These are phyloP conservation scores for Rhorus exstirpatorius DNA, from an alignment of 2,888 invertebrate genomes.

Conservation along the genomic window DNA sequence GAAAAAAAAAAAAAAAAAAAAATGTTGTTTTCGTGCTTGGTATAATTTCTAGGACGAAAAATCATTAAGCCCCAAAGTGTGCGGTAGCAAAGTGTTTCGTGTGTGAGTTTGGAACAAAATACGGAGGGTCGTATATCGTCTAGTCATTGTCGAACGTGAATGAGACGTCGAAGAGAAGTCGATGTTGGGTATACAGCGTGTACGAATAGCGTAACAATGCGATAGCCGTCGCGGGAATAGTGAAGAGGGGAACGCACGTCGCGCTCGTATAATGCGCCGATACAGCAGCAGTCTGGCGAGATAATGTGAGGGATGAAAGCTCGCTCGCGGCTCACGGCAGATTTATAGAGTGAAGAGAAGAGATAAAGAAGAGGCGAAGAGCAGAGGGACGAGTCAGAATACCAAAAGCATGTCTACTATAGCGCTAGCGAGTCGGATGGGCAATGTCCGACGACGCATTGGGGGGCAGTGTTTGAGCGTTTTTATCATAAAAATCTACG, in stretches of 20 bases:
- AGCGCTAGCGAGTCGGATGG: constrained; percentile 77
- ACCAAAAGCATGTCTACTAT: constrained; percentile 72
- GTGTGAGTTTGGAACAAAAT: constrained; percentile 8
- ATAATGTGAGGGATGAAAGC: constrained; percentile 35
- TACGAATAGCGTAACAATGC: constrained; percentile 57
- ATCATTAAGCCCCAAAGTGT: neutral
- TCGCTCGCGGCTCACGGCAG: constrained; percentile 45
- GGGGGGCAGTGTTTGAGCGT: constrained; percentile 68
- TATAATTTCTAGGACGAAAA: neutral
- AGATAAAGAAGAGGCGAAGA: constrained; percentile 70
- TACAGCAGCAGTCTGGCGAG: constrained; percentile 45
- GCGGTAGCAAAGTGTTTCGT: neutral
- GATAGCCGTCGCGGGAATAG: constrained; percentile 20
- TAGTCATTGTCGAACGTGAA: constrained; percentile 47
- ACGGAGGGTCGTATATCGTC: constrained; percentile 38
- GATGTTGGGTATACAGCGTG: constrained; percentile 27
- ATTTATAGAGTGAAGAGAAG: constrained; percentile 62
- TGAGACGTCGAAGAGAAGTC: constrained; percentile 47
- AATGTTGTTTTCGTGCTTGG: neutral
- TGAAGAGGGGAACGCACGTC: constrained; percentile 29
- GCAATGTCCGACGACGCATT: constrained; percentile 75
- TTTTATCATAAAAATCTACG: constrained; percentile 50
- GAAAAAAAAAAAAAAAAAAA: too few species aligned
- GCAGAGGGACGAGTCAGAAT: constrained; percentile 77
- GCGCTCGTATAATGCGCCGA: constrained; percentile 53